Base-by-base conservation (phyloP, 2,888 invertebrate genomes). In the Elegia similella region DNA sequence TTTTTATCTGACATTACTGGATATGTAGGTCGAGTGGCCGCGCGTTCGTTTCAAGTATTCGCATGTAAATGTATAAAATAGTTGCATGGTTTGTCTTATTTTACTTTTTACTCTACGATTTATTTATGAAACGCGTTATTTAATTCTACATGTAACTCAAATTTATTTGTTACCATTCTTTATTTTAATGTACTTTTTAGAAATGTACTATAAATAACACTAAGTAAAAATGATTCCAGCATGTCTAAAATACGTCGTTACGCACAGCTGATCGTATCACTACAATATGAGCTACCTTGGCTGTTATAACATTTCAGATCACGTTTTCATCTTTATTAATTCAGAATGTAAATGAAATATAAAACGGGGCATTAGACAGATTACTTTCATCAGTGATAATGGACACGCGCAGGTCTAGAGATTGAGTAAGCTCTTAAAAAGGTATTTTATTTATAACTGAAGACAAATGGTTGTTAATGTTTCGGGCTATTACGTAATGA, bases 11-110 rank as follows among this genome's bases (percentile, higher is more conserved):
- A 69, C 68, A 66, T 73, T 67, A 68, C 64, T 59, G 65, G 69
- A 62, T 70, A 76, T 76, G 67, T 78, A 73, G 79, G 76, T 78
- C 76, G 71, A 75, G 76, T 61, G 67, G 64, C 63, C 60, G 64
- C 63, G 59, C 65, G 63, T 52, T 62, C 59, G 60, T 56, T 61
- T 58, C 61, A 59, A 59, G 59, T 59, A 54, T 59, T 57, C 59
- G 32, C 44, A 55, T 55, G 54, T 34, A 43, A 55, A 55, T 55
- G 17, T 44, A 55, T 55, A 12, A 44, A 43, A 48, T 34, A 47
- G 47, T 55, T 55, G 47, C 47, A 55, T 55, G 44, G 17, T 46
- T 17, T 47, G 16, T 7, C 13, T 46, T 17, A 46, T 55, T 38
- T 34, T n/a, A 15, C 23, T 55, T 34, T 30, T 32, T 13, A 54